phyloP scores from a whole-genome alignment of 2,888 invertebrate genomes.

The Cerastis rubricosa region DNA sequence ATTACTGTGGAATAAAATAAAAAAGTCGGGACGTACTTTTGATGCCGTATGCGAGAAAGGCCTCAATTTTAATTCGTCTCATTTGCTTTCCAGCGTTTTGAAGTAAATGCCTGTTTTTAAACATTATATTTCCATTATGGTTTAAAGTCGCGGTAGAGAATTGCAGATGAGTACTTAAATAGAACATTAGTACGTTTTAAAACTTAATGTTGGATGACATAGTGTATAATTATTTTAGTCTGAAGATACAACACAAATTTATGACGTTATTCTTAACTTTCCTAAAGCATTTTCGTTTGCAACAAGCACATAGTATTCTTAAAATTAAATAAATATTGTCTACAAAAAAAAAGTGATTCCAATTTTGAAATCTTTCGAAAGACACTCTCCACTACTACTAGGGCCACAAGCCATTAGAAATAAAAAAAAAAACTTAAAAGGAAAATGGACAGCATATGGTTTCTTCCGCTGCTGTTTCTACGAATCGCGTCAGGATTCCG shows the following conservation, averaged over 20 bases:
- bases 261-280: too few species aligned
- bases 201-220: neutral
- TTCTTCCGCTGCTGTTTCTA: too few species aligned
- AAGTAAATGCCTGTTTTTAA: constrained; percentile 14
- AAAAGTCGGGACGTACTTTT: constrained; percentile 41
- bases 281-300: neutral
- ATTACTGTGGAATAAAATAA: constrained; percentile 56
- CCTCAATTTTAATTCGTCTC: constrained; percentile 44
- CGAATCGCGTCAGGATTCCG: neutral
- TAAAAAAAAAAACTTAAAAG: neutral
- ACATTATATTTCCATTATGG: constrained; percentile 31
- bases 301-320: neutral
- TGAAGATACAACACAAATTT: too few species aligned
- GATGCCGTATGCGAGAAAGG: constrained; percentile 12
- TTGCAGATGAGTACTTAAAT: neutral
- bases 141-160: constrained; percentile 9
- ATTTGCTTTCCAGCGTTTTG: constrained; percentile 43
- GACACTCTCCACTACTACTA: neutral
- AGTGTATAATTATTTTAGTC: neutral
- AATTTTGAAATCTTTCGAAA: neutral
- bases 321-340: neutral
- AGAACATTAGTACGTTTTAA: neutral
- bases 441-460: too few species aligned
- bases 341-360: neutral
- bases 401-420: neutral